phyloP scores from a whole-genome alignment of 2,888 invertebrate species.

The Clusia tigrina region DNA sequence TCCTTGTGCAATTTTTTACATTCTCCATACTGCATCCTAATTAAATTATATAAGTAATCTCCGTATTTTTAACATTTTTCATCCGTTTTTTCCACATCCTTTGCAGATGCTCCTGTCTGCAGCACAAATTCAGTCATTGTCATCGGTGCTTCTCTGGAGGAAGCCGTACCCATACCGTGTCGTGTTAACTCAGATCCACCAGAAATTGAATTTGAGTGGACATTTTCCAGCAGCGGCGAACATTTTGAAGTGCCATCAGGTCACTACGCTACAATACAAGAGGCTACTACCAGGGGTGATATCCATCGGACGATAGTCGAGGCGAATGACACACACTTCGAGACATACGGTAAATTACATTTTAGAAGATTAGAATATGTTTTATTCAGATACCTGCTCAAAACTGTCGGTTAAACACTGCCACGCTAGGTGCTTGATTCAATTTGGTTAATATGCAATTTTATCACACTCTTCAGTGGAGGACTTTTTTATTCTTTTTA shows the following conservation, averaged over 20 bases:
- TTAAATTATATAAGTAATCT: too few relatives aligned
- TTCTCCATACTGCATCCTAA: neutral
- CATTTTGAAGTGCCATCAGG: slow-evolving; percentile 80
- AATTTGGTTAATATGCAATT: too few relatives aligned
- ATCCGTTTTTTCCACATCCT: slow-evolving; percentile 19
- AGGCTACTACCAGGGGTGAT: slow-evolving; percentile 65
- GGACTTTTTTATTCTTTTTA: too few relatives aligned
- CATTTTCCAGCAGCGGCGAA: slow-evolving; percentile 89
- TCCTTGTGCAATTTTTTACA: neutral
- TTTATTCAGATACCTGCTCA: too few relatives aligned
- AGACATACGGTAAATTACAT: slow-evolving; percentile 60
- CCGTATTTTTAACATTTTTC: neutral
- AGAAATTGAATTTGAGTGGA: slow-evolving; percentile 87
- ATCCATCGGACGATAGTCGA: slow-evolving; percentile 63
- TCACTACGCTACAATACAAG: slow-evolving; percentile 68
- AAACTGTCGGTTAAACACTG: too few relatives aligned
- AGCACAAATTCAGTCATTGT: slow-evolving; percentile 75
- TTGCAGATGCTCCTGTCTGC: slow-evolving; percentile 84
- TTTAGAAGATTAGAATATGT: too few relatives aligned
- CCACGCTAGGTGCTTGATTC: too few relatives aligned
- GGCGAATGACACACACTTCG: slow-evolving; percentile 63
- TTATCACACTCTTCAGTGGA: too few relatives aligned
- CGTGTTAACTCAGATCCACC: slow-evolving; percentile 88
- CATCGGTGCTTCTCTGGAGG: slow-evolving; percentile 86
- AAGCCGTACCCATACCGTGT: slow-evolving; percentile 81